Evolutionary conservation across 1,140 invertebrate genomes (phyloP), one percentile per base, ranked within the genome.

Genomic region (Papilio aristodemus): DNA sequence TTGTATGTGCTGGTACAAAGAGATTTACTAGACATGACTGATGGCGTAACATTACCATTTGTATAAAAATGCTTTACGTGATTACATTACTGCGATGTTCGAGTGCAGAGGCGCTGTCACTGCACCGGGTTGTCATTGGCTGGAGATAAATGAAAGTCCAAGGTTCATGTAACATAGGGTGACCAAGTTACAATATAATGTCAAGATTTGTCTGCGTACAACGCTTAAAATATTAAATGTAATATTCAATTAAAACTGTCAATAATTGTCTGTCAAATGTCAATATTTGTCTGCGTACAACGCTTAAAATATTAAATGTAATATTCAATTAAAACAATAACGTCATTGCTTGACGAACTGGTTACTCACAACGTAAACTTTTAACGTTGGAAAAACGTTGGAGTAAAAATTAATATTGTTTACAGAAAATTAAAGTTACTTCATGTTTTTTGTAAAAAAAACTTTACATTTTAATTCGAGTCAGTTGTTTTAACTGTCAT

Each of bases 141-240:
- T 39, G 22, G n/a, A 63, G 60, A 63, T 63, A 63, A 54, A 63
- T 63, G 60, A 63, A 63, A 63, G 60, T 63, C 60, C 60, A 63
- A 63, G 60, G 60, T 63, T 63, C 60, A 39, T 63, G 37, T 63
- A 63, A 39, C 17, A 41, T 38, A 38, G 36, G 37, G 60, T 63
- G 60, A 41, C 60, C 60, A 63, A 10, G 7, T 13, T 8, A 46
- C 7, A 19, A 22, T 10, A 54, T 54, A 5, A 25, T 25, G 22
- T 3, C 0, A 9, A 4, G 46, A 54, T 9, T 22, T 22, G 4
- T 54, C 46, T 54, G 17, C n/a, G n/a, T n/a, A n/a, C 2, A 46
- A 46, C 19, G 10, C 1, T 46, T 41, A n/a, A 14, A 41, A 41
- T n/a, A 41, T 41, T n/a, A n/a, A n/a, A n/a, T n/a, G n/a, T n/a